Evolutionary conservation across 2,797 vertebrate species (phyloP).

Genomic region (Adelosebastes latens): DNA sequence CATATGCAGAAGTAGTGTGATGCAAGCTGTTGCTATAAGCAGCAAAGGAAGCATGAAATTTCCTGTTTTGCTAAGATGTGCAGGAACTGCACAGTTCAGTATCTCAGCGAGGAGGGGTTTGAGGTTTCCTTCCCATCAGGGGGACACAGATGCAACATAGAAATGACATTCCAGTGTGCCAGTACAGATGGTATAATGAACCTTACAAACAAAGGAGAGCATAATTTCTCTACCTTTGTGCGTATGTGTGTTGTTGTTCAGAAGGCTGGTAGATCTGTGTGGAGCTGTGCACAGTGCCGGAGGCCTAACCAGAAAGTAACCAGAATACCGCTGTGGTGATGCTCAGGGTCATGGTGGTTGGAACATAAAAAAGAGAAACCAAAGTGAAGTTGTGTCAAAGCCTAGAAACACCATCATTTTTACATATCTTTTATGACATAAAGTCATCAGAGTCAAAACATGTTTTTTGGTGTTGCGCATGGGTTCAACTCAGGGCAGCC

Average conservation of each 20-base stretch:
- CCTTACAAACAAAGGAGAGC: background rate
- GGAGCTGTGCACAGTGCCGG: constrained; percentile 33
- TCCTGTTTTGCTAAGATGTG: constrained; percentile 88
- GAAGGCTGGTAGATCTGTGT: constrained; percentile 16
- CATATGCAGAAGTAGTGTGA: constrained; percentile 79
- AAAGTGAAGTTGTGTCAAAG: constrained; percentile 38
- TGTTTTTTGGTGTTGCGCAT: background rate
- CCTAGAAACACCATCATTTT: constrained; percentile 18
- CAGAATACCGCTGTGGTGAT: constrained; percentile 88
- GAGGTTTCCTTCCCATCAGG: constrained; percentile 73
- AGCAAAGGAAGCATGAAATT: constrained; percentile 88
- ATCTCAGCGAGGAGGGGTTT: constrained; percentile 72
- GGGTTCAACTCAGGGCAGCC: background rate
- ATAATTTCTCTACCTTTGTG: background rate
- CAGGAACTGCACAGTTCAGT: constrained; percentile 83
- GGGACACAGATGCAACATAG: constrained; percentile 39
- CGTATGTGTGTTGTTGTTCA: background rate
- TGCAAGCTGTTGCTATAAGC: constrained; percentile 82
- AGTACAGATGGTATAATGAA: background rate
- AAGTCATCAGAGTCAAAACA: background rate
- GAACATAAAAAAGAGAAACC: constrained; percentile 79
- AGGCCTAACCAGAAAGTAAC: constrained; percentile 84
- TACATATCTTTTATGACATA: background rate
- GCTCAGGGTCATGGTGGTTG: constrained; percentile 86
- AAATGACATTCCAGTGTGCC: constrained; percentile 15